A percentile compares a stretch with the other conserved stretches of the same genome.
Evolutionary conservation across 2,888 invertebrate genomes (phyloP).

Genomic region (Gandaritis pyraliata): DNA sequence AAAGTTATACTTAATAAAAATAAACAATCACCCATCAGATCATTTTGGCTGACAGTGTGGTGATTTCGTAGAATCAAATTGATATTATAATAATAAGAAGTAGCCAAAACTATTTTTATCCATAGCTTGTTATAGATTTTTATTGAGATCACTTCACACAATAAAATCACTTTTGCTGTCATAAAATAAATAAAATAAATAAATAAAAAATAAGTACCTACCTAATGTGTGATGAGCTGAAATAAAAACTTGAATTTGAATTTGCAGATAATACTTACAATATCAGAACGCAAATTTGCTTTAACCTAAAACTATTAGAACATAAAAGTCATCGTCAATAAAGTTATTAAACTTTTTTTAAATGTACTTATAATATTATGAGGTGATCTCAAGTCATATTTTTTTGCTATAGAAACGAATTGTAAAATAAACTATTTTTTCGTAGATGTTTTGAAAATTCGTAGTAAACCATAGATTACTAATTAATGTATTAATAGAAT

Average conservation of each 20-base stretch:
- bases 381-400: conserved; percentile 44
- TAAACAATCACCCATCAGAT: conserved; percentile 19
- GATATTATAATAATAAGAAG: conserved; percentile 19
- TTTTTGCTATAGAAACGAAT: conserved; percentile 57
- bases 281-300: not conserved
- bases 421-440: conserved; percentile 63
- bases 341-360: not conserved
- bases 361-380: conserved; percentile 14
- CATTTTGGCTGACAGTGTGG: conserved; percentile 7
- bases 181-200: too few species aligned
- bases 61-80: conserved; percentile 36
- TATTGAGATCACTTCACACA: conserved; percentile 33
- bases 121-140: conserved; percentile 28
- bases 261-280: too few species aligned
- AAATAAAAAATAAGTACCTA: too few species aligned
- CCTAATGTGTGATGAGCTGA: too few species aligned
- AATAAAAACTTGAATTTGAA: too few species aligned
- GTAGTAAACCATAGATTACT: conserved; percentile 59
- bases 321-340: not conserved
- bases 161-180: not conserved
- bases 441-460: conserved; percentile 56
- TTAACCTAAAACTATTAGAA: not conserved
- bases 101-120: conserved; percentile 22
- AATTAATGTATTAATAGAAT: conserved; percentile 39
- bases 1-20: not conserved